Evolutionary conservation across 2,797 vertebrate species (phyloP), one percentile per base, ranked within the genome.

Genomic region (Syngnathus rostellatus): DNA sequence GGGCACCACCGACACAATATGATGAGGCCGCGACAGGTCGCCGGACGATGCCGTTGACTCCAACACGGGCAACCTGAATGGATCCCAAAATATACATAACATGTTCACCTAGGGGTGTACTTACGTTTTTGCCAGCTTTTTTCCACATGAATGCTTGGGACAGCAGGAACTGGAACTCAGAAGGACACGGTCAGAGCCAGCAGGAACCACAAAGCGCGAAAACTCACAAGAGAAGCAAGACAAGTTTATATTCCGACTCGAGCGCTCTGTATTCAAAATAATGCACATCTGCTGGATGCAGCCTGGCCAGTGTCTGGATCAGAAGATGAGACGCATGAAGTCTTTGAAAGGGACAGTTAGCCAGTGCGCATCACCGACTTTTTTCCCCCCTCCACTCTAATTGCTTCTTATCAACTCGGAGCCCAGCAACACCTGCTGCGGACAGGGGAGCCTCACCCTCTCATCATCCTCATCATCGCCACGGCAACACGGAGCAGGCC

Each of bases 1-100:
- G 82, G 95, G 94, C 84, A 98, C 95, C 77, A 99, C 95, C 7
- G 96, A 98, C 25, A 97, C 95, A 60, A 98, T 96, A 88, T 98
- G 96, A 89, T 99, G 96, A 51, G 96, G 95, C 81, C 94, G 93
- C 21, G 95, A 94, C 84, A 97, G 86, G 83, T 99, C 97, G 76
- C 94, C 94, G 0, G 93, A 92, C n/a, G 94, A 92, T 88, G 93
- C 92, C 31, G 93, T 91, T 62, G 96, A 95, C 92, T 99, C 97
- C 93, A 99, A 92, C 86, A 99, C 96, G 64, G 95, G 93, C 90
- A 99, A 93, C 86, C 97, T 92, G 66, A 41, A 10, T 3, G 31
- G 62, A 64, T 46, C 60, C 40, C 40, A 45, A 31, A 38, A 37
- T 16, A 16, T 37, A 23, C 4, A 31, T 31, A 25, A 54, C 21